These are phyloP conservation scores for Vulpes vulpes DNA, from an alignment of 2,113 vertebrate species.

Conservation along the genomic window DNA sequence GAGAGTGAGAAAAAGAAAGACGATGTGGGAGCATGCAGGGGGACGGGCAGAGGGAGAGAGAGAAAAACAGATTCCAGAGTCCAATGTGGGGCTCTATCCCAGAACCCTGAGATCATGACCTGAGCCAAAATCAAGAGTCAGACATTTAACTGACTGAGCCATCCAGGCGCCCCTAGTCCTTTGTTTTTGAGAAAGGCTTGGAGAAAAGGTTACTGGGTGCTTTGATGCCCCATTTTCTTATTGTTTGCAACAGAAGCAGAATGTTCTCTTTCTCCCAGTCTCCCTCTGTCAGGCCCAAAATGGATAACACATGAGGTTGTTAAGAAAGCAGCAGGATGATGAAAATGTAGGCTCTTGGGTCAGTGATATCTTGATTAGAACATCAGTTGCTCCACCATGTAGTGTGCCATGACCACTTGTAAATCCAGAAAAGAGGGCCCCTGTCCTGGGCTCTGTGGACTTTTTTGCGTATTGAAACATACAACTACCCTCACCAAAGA, in stretches of 20 bases:
- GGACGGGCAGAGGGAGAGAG: not conserved
- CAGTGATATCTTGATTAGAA: not conserved
- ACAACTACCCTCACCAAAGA: not conserved
- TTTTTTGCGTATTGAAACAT: not conserved
- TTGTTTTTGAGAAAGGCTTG: not conserved
- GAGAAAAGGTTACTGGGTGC: not conserved
- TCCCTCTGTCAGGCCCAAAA: not conserved
- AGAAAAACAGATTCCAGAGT: not conserved
- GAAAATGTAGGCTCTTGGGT: not conserved
- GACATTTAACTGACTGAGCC: not conserved
- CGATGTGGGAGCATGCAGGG: not conserved
- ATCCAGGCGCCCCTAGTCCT: not conserved
- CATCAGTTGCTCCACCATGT: not conserved
- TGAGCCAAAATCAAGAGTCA: not conserved
- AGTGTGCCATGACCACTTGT: not conserved
- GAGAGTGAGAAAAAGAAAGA: not conserved
- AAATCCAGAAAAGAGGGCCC: not conserved
- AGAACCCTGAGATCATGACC: not conserved
- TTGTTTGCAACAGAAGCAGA: not conserved
- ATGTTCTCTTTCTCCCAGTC: not conserved
- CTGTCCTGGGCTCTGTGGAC: too few species aligned
- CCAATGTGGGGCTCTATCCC: not conserved
- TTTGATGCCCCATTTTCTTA: not conserved
- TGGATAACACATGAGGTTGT: not conserved
- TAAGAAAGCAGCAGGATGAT: not conserved